These are phyloP conservation scores for Heterotilapia buettikoferi DNA, from an alignment of 2,113 vertebrate genomes.

Conservation along the genomic window DNA sequence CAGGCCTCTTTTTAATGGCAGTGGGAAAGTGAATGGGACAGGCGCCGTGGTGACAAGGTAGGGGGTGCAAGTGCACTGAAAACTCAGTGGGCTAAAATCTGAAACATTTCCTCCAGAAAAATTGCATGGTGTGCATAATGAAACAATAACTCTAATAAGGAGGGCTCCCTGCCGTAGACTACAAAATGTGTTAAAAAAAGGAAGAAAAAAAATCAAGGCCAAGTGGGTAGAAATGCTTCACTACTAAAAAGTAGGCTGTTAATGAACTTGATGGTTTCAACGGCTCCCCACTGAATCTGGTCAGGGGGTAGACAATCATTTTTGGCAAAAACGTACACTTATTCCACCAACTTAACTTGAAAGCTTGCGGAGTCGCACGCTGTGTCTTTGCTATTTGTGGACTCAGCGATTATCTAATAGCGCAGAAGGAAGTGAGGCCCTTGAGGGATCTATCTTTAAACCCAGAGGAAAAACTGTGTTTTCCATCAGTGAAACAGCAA, in stretches of 20 bases:
- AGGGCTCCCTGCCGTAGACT: not conserved
- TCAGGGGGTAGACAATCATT: not conserved
- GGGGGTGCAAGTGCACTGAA: conserved; percentile 3
- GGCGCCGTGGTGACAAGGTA: not conserved
- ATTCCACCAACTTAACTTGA: not conserved
- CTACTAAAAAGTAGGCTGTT: not conserved
- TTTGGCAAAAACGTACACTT: not conserved
- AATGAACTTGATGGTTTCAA: not conserved
- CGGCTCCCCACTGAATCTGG: not conserved
- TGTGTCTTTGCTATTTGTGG: not conserved
- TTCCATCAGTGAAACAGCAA: conserved; percentile 25
- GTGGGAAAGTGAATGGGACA: conserved; percentile 21
- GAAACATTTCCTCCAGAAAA: not conserved
- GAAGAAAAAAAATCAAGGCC: not conserved
- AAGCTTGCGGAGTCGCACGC: not conserved
- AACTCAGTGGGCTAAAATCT: not conserved
- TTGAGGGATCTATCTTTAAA: conserved; percentile 44
- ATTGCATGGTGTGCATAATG: conserved; percentile 5
- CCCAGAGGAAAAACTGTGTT: conserved; percentile 31
- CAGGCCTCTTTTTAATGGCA: conserved; percentile 33
- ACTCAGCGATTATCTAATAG: conserved; percentile 40
- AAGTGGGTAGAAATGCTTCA: not conserved
- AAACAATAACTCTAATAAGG: conserved; percentile 9
- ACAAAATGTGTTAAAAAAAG: not conserved
- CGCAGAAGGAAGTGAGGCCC: conserved; percentile 34